Evolutionary conservation across 2,113 vertebrate species (phyloP).

Genomic region (Tragelaphus imberbis): DNA sequence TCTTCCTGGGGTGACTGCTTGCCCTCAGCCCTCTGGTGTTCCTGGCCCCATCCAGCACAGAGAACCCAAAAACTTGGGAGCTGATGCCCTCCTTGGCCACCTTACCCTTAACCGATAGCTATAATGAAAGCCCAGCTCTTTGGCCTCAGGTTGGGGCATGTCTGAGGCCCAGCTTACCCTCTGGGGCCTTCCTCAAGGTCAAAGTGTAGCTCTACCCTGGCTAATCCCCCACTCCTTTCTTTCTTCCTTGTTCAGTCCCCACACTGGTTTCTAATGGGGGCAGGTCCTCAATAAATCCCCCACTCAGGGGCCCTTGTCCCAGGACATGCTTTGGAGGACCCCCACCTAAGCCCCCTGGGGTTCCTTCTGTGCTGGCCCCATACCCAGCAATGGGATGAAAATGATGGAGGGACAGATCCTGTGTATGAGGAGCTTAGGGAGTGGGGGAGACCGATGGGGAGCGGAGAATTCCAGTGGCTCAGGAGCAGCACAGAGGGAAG

Average conservation of each 20-base stretch:
- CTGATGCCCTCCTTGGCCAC: too few relatives aligned
- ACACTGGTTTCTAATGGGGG: background rate
- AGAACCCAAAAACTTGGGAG: background rate
- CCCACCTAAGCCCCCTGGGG: background rate
- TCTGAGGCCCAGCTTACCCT: background rate
- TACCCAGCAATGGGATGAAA: accelerated
- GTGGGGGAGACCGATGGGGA: background rate
- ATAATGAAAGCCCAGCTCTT: background rate
- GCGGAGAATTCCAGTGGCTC: background rate
- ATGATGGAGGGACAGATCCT: background rate
- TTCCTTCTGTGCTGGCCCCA: background rate
- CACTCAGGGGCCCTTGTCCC: background rate
- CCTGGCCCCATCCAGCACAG: background rate
- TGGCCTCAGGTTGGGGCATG: background rate
- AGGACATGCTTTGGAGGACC: background rate
- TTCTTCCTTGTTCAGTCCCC: too few relatives aligned
- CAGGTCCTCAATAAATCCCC: background rate
- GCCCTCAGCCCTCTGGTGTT: background rate
- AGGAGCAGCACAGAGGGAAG: background rate
- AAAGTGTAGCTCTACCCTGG: background rate
- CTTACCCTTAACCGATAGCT: background rate
- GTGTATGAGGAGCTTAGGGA: background rate
- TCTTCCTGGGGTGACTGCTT: background rate
- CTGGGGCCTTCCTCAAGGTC: accelerated
- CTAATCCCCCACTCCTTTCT: accelerated